Conservation (phyloP, 2,888 invertebrate species). For the Cantharis lateralis region DNA sequence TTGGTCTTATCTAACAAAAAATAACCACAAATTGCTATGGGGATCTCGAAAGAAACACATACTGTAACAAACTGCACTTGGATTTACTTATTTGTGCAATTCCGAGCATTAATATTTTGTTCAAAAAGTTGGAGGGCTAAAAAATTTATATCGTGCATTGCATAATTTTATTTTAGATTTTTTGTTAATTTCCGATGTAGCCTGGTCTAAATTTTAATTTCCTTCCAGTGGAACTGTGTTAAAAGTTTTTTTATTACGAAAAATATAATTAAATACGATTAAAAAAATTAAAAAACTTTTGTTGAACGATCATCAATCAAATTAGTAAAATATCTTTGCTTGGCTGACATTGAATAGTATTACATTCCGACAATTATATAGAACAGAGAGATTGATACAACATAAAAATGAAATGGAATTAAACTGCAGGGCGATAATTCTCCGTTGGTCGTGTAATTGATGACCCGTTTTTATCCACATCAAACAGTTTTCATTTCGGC, state of each 20-base stretch:
- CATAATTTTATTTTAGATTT: neutral
- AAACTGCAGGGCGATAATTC: slow-evolving; percentile 24
- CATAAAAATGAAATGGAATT: slow-evolving; percentile 25
- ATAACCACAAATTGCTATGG: neutral
- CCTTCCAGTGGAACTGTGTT: neutral
- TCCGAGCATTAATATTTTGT: neutral
- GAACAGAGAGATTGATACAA: slow-evolving; percentile 13
- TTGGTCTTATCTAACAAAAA: neutral
- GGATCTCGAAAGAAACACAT: neutral
- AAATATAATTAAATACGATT: neutral
- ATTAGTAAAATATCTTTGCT: slow-evolving; percentile 18
- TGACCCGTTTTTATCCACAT: slow-evolving; percentile 50
- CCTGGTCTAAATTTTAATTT: neutral
- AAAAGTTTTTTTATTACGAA: neutral
- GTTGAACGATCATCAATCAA: slow-evolving; percentile 9
- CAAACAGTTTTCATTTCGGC: slow-evolving; percentile 51
- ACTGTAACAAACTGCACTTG: neutral
- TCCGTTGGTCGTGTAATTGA: slow-evolving; percentile 43
- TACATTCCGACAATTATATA: slow-evolving; percentile 16
- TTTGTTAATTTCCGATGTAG: neutral
- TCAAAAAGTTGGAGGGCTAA: neutral
- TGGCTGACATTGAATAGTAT: slow-evolving; percentile 9
- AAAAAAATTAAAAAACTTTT: slow-evolving; percentile 7
- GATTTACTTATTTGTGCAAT: neutral
- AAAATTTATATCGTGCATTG: neutral